Base-by-base conservation (phyloP, 92 coral and sea anemone genomes). In the Zoanthus sociatus region DNA sequence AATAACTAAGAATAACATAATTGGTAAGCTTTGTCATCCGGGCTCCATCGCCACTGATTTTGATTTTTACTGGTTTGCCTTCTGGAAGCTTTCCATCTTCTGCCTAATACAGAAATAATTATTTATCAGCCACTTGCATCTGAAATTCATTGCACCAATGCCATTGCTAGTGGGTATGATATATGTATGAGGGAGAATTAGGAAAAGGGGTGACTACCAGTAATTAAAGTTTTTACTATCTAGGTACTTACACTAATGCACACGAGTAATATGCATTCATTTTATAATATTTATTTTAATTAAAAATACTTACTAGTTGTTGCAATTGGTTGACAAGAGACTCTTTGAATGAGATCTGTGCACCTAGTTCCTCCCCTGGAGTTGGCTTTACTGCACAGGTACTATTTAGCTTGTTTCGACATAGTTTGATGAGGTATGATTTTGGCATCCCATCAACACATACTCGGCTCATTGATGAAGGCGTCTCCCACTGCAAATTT, bases 371-470 rank as follows among this genome's bases (percentile, higher is more conserved):
- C 30, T 32, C 42, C 82, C 86, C 83, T 31, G 87, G 86, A 68
- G 91, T 91, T 88, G 91, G 78, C 68, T 64, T 76, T 71, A 71
- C 76, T 15, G 48, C 26, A 47, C 93, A 90, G 83, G 84, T 79
- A 78, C 88, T 87, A 58, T 88, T 91, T n/a, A 91, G 68, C 54
- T 88, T 77, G 73, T 79, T 66, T 50, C 87, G 67, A n/a, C 93
- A 87, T 46, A 87, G 91, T 72, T 76, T 87, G 21, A 90, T 83
- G n/a, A 90, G 86, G 86, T 76, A 90, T 64, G 93, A 90, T 58
- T 84, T 90, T 17, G 91, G 93, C 73, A 88, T 83, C 46, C 89
- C 93, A 54, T 88, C 89, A 54, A 78, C 56, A n/a, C 93, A 88
- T 91, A 12, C 76, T 81, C 42, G 70, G 75, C 66, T 88, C 93